A percentile compares a stretch with the other conserved stretches of the same genome.
Conservation (phyloP, 2,888 invertebrate genomes). For the Drosophila neotestacea region DNA sequence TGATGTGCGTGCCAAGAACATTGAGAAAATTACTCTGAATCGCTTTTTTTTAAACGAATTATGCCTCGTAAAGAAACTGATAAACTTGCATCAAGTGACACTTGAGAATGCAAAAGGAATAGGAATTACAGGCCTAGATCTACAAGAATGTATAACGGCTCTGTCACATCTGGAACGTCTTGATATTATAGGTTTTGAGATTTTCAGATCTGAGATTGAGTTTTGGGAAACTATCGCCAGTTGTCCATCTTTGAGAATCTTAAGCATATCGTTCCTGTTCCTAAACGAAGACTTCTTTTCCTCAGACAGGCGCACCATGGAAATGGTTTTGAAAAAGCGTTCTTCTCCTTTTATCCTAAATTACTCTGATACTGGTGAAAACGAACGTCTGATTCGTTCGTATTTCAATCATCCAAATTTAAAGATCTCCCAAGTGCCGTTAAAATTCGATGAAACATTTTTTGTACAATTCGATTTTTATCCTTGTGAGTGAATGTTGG, state of each 20-base stretch:
- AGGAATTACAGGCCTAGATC: background rate
- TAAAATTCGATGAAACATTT: too few relatives aligned
- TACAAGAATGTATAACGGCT: background rate
- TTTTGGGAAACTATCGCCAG: background rate
- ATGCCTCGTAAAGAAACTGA: background rate
- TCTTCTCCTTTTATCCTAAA: background rate
- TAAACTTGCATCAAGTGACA: background rate
- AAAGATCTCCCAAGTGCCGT: too few relatives aligned
- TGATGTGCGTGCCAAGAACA: background rate
- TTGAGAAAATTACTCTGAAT: background rate
- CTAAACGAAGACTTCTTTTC: background rate
- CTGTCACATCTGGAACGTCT: background rate
- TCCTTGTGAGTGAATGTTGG: too few relatives aligned
- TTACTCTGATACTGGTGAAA: too few relatives aligned
- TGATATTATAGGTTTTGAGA: background rate
- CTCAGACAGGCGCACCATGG: background rate
- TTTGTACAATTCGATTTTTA: too few relatives aligned
- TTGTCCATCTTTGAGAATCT: background rate
- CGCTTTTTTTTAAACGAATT: too few relatives aligned
- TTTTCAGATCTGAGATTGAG: background rate
- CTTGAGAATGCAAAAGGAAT: background rate
- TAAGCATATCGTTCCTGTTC: background rate
- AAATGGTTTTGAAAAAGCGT: background rate
- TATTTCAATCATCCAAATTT: too few relatives aligned
- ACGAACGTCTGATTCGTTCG: too few relatives aligned